These are phyloP conservation scores for Andrena fulva DNA, from an alignment of 2,888 invertebrate species.

Conservation along the genomic window DNA sequence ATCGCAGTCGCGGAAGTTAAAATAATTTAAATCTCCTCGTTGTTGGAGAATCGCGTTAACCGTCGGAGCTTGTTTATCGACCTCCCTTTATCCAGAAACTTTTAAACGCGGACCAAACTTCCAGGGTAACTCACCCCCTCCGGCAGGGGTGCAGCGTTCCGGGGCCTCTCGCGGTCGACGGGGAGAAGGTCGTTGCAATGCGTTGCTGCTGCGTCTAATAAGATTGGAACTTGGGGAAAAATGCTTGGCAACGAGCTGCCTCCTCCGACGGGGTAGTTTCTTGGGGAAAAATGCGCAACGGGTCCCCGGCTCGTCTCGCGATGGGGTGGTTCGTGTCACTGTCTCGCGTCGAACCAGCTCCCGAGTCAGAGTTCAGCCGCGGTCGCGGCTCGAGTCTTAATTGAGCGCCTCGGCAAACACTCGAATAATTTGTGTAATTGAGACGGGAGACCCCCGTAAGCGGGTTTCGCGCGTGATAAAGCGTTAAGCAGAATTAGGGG, in stretches of 20 bases:
- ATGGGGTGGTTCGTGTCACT: not conserved
- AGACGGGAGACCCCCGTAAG: too few relatives aligned
- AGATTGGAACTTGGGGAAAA: constrained; percentile 23
- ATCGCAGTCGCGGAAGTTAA: constrained; percentile 10
- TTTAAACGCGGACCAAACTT: constrained; percentile 19
- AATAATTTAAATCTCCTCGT: constrained; percentile 14
- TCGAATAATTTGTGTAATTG: not conserved
- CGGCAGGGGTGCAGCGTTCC: not conserved
- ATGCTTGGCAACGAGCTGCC: constrained; percentile 3
- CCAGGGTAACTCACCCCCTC: not conserved
- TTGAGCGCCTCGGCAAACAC: too few relatives aligned
- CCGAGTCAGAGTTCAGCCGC: too few relatives aligned
- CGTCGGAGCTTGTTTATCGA: constrained; percentile 24
- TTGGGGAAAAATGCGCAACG: not conserved
- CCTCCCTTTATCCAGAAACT: constrained; percentile 1
- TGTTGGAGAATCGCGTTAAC: not conserved
- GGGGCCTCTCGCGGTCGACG: not conserved
- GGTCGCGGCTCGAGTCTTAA: too few relatives aligned
- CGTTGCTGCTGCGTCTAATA: constrained; percentile 7
- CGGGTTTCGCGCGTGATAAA: too few relatives aligned
- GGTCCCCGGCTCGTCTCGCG: not conserved
- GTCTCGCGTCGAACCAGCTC: not conserved
- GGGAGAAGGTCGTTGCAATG: constrained; percentile 19
- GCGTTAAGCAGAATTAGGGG: not conserved
- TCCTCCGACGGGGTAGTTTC: not conserved